A percentile compares a stretch with the other conserved stretches of the same genome.
phyloP scores from a whole-genome alignment of 1,140 invertebrate species.

The Drosophila bifasciata region DNA sequence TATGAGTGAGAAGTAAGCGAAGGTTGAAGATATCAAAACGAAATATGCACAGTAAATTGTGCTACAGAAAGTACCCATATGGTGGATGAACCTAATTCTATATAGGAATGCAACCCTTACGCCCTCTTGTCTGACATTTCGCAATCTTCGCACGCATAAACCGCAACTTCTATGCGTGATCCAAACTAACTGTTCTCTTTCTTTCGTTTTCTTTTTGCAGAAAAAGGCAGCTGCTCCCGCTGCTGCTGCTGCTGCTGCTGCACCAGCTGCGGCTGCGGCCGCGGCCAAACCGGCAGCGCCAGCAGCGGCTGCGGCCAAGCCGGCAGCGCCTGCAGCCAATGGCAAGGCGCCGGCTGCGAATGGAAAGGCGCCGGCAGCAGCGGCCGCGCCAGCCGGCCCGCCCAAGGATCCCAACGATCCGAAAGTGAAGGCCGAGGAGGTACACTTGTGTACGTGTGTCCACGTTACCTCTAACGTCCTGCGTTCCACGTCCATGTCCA shows the following conservation, averaged over 20 bases:
- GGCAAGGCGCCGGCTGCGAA: conserved; percentile 59
- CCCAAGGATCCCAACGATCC: conserved; percentile 80
- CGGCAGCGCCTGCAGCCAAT: conserved; percentile 50
- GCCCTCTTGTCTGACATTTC: background rate
- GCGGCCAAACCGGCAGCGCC: conserved; percentile 33
- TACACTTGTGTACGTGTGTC: conserved; percentile 80
- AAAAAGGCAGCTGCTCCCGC: conserved; percentile 64
- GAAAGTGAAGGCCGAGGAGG: conserved; percentile 82
- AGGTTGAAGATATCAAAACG: too few relatives aligned
- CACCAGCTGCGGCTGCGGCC: conserved; percentile 47
- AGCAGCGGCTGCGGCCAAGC: conserved; percentile 46
- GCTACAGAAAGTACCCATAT: too few relatives aligned
- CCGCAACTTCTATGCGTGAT: too few relatives aligned
- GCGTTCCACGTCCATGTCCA: conserved; percentile 17
- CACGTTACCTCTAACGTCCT: conserved; percentile 35
- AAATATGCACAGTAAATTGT: too few relatives aligned
- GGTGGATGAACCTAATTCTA: too few relatives aligned
- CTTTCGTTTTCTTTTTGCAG: conserved; percentile 39
- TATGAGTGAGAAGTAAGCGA: background rate
- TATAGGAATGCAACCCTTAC: too few relatives aligned
- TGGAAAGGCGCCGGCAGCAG: conserved; percentile 55
- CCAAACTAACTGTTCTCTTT: background rate
- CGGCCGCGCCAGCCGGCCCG: conserved; percentile 70
- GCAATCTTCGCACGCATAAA: conserved; percentile 5
- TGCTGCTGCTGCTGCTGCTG: conserved; percentile 45